Conservation (phyloP, 2,797 vertebrate species). For the Euphonia xanthogaster region DNA sequence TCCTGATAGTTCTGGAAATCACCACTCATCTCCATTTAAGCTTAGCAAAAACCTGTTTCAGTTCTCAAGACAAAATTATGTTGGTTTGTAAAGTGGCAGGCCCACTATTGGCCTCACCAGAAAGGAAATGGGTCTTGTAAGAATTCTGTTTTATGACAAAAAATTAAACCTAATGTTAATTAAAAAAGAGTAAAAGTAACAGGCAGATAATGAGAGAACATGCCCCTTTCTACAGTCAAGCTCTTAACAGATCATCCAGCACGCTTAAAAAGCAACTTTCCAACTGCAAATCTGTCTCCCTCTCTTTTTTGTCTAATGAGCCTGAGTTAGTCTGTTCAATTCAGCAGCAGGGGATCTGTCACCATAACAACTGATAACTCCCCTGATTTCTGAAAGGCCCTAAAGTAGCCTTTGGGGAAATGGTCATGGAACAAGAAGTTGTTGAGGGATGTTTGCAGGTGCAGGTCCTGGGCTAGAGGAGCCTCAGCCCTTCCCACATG, state of each 20-base stretch:
- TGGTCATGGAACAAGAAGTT: slow-evolving; percentile 34
- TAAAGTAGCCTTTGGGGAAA: slow-evolving; percentile 55
- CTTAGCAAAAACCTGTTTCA: not conserved
- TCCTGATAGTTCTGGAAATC: not conserved
- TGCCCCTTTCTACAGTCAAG: slow-evolving; percentile 18
- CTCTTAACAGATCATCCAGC: slow-evolving; percentile 21
- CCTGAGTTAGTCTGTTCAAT: slow-evolving; percentile 59
- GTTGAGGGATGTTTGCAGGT: not conserved
- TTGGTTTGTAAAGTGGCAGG: not conserved
- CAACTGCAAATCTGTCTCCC: slow-evolving; percentile 38
- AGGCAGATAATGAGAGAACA: slow-evolving; percentile 33
- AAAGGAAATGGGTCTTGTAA: not conserved
- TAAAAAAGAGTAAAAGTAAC: slow-evolving; percentile 34
- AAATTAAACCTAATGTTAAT: slow-evolving; percentile 1
- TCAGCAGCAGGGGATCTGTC: slow-evolving; percentile 70
- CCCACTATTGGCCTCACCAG: not conserved
- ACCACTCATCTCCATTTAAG: not conserved
- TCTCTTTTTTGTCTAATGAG: slow-evolving; percentile 71
- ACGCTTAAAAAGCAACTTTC: slow-evolving; percentile 56
- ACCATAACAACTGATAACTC: slow-evolving; percentile 75
- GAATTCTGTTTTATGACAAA: not conserved
- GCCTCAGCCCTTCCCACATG: not conserved
- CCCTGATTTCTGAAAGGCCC: slow-evolving; percentile 61
- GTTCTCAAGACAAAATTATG: not conserved
- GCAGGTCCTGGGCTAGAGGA: not conserved